Conservation (phyloP, 2,888 invertebrate genomes). For the Apotomis betuletana region DNA sequence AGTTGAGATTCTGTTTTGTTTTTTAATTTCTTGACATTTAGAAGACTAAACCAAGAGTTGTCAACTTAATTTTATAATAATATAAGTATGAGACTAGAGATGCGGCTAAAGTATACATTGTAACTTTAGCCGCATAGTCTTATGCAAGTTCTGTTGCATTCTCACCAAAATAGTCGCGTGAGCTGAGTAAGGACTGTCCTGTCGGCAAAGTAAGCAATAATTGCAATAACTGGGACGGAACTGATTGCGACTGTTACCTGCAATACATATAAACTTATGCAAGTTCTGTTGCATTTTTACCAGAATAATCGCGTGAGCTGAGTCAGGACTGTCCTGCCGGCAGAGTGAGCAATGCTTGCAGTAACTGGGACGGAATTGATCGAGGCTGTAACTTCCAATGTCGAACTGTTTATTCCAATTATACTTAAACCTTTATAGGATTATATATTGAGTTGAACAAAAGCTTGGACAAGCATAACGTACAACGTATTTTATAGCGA, state of each 20-base stretch:
- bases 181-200: conserved; percentile 39
- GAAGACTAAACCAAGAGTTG: too few relatives aligned
- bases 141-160: background rate
- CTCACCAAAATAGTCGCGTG: conserved; percentile 14
- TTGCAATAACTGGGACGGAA: conserved; percentile 32
- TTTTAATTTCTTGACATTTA: too few relatives aligned
- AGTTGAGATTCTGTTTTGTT: too few relatives aligned
- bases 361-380: conserved; percentile 38
- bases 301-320: conserved; percentile 24
- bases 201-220: conserved; percentile 26
- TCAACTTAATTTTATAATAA: too few relatives aligned
- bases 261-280: background rate
- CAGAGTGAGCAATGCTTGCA: conserved; percentile 29
- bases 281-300: background rate
- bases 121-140: background rate
- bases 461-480: too few relatives aligned
- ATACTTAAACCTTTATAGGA: background rate
- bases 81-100: too few relatives aligned
- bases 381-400: conserved; percentile 20
- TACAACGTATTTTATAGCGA: too few relatives aligned
- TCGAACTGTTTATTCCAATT: conserved; percentile 15
- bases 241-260: conserved; percentile 25
- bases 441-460: too few relatives aligned
- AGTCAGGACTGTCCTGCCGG: conserved; percentile 40
- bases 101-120: too few relatives aligned